Base-by-base conservation (phyloP, 2,113 vertebrate genomes). In the Sinocyclocheilus anshuiensis region DNA sequence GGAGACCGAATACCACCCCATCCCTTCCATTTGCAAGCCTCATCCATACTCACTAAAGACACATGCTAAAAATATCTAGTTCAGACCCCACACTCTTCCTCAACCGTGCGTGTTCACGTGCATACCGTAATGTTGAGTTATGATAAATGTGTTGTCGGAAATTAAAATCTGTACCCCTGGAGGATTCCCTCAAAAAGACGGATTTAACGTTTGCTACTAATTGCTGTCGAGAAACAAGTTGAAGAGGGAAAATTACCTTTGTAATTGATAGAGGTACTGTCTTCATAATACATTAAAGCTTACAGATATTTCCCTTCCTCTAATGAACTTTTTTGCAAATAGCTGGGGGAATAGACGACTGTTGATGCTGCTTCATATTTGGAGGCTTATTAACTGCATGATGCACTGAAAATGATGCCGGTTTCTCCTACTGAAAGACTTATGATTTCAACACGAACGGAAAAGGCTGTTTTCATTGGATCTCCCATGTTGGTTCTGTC, bases 41-140 rank as follows among this genome's bases (percentile, higher is more conserved):
- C 57, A 89, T 81, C 45, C 22, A 72, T 84, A 76, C n/a, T 67
- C 76, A 85, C 79, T 85, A 89, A 90, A 92, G 89, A 24, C 53
- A 33, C 33, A 1, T 24, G 22, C 92, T 92, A 83, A 87, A 93
- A 93, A 93, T 93, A 93, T 87, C 15, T n/a, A 9, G 18, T 45
- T 16, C 36, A 16, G 33, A 81, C 26, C 42, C 39, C 53, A 48
- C 80, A 77, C 71, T 29, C 69, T 77, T 57, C 79, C 55, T 65
- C 18, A 29, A 16, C 63, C 39, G 59, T 29, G 55, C 53, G 4
- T 55, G 42, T 84, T 81, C 77, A 71, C 26, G 48, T 7, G n/a
- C 81, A 77, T 29, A 61, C 22, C 3, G 16, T 53, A 33, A 63
- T 29, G 78, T 29, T 39, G 53, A 22, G 20, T 57, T 55, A 61